These are phyloP conservation scores for Orthonyx spaldingii DNA, from an alignment of 2,113 vertebrate species.

Conservation along the genomic window DNA sequence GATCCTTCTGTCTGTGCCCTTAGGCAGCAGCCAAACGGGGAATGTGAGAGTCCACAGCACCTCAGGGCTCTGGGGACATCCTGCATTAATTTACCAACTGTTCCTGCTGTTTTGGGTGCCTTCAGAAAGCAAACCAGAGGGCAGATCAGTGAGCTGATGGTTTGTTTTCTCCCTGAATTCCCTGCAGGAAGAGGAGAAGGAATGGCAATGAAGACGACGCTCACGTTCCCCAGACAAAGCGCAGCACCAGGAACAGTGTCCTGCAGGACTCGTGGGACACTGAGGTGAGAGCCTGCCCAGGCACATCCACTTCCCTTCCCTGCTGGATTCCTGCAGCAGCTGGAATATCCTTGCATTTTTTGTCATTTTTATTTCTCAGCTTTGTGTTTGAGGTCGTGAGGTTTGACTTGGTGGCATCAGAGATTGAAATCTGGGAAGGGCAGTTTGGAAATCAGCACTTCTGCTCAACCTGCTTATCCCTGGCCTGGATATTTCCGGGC, in stretches of 20 bases:
- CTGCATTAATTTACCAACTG: background rate
- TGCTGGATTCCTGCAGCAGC: background rate
- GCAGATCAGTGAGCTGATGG: fast-evolving
- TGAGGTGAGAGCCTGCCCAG: slow-evolving; percentile 77
- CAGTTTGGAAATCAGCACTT: background rate
- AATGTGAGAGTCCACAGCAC: background rate
- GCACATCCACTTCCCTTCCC: fast-evolving
- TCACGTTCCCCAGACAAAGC: slow-evolving; percentile 84
- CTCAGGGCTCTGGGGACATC: background rate
- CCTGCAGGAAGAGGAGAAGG: slow-evolving; percentile 86
- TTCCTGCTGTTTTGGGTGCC: too few relatives aligned
- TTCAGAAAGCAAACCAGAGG: background rate
- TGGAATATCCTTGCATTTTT: background rate
- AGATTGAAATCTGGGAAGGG: background rate
- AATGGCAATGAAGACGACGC: slow-evolving; percentile 81
- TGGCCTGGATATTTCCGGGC: background rate
- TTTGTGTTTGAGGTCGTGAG: background rate
- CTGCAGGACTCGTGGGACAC: slow-evolving; percentile 92
- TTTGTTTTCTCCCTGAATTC: background rate
- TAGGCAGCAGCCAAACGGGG: background rate
- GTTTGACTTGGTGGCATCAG: background rate
- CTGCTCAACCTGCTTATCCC: background rate
- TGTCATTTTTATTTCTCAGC: fast-evolving
- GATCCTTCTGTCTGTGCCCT: background rate
- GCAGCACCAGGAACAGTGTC: slow-evolving; percentile 76